Evolutionary conservation across 2,888 invertebrate species (phyloP).

Genomic region (Rhaphigaster nebulosa): DNA sequence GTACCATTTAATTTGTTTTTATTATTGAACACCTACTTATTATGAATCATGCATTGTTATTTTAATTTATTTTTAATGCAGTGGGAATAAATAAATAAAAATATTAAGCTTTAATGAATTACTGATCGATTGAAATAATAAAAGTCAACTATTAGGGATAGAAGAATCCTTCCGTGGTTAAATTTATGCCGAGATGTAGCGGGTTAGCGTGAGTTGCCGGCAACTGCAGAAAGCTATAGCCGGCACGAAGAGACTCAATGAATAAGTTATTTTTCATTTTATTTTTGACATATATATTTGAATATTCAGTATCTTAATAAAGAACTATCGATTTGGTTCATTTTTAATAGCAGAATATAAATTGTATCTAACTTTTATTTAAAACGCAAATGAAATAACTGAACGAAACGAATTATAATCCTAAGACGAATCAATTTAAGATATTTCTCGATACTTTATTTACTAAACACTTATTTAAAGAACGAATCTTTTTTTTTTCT

Average conservation of each 20-base stretch:
- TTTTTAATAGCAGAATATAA: not conserved
- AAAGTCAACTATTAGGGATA: not conserved
- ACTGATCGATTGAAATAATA: not conserved
- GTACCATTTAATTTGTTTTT: too few relatives aligned
- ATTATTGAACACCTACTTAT: too few relatives aligned
- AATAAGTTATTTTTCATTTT: not conserved
- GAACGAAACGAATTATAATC: not conserved
- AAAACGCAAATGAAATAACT: not conserved
- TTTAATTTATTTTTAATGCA: not conserved
- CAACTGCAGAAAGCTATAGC: not conserved
- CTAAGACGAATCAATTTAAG: too few relatives aligned
- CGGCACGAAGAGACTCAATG: not conserved
- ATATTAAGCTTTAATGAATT: not conserved
- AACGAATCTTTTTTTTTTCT: too few relatives aligned
- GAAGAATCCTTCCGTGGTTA: not conserved
- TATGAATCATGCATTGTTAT: too few relatives aligned
- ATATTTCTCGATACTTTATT: too few relatives aligned
- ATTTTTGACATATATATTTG: not conserved
- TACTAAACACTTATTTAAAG: too few relatives aligned
- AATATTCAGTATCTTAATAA: not conserved
- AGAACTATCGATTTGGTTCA: not conserved
- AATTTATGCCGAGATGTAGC: not conserved
- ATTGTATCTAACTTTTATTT: not conserved
- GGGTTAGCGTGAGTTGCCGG: not conserved
- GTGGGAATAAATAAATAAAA: not conserved